phyloP scores from a whole-genome alignment of 2,888 invertebrate genomes.

The Pocota personata region DNA sequence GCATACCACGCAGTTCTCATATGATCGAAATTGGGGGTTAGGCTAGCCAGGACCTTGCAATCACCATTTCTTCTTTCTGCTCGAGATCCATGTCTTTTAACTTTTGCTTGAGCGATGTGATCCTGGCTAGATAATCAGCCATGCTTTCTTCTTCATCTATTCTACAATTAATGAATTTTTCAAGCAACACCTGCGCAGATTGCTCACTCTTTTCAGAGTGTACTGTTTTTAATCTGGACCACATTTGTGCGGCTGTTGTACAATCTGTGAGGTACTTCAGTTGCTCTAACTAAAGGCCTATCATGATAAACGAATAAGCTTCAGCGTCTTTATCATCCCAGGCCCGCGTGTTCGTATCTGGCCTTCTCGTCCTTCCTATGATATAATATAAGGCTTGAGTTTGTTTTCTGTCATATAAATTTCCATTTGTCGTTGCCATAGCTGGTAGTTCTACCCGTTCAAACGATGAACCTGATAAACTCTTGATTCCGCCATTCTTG shows the following conservation, averaged over 20 bases:
- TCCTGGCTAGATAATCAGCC: conserved; percentile 58
- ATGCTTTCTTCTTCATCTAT: conserved; percentile 54
- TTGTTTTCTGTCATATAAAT: conserved; percentile 49
- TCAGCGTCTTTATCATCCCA: conserved; percentile 65
- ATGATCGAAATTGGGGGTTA: conserved; percentile 63
- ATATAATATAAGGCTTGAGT: conserved; percentile 46
- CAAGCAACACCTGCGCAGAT: too few species aligned
- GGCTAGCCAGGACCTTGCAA: conserved; percentile 61
- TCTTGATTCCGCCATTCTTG: conserved; percentile 9
- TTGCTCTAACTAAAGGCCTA: conserved; percentile 53
- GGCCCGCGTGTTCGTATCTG: neutral
- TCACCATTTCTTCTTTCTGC: too few species aligned
- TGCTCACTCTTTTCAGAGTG: conserved; percentile 69
- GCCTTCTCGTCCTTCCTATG: conserved; percentile 1
- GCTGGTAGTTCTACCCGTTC: conserved; percentile 24
- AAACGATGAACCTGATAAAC: conserved; percentile 11
- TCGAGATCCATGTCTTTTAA: conserved; percentile 67
- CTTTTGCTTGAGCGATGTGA: conserved; percentile 54
- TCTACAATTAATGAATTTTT: too few species aligned
- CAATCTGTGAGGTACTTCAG: conserved; percentile 67
- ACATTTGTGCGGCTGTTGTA: conserved; percentile 66
- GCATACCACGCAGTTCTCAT: conserved; percentile 73
- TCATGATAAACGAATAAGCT: conserved; percentile 59
- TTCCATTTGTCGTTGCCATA: too few species aligned
- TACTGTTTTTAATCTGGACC: conserved; percentile 63